A percentile compares a stretch with the other conserved stretches of the same genome.
Evolutionary conservation across 2,113 vertebrate genomes (phyloP).

Genomic region (Rousettus leschenaultii): DNA sequence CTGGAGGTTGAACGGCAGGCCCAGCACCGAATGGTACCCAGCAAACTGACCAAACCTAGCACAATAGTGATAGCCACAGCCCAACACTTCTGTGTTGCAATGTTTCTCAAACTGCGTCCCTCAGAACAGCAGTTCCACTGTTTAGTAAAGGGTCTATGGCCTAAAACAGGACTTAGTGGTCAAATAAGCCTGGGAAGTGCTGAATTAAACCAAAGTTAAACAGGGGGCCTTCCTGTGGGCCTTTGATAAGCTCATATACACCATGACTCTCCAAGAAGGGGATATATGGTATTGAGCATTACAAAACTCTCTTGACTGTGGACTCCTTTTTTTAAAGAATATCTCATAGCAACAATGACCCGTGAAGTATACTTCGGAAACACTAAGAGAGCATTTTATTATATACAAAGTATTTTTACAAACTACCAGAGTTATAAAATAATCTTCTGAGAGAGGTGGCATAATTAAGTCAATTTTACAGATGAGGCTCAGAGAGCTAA

Average conservation of each 20-base stretch:
- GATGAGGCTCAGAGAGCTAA: not conserved
- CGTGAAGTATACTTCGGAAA: conserved; percentile 23
- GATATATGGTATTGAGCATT: not conserved
- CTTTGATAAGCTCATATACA: not conserved
- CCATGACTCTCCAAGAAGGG: not conserved
- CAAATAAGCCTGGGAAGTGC: conserved; percentile 6
- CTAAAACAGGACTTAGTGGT: not conserved
- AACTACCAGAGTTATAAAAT: not conserved
- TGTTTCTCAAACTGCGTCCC: conserved; percentile 1
- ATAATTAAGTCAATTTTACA: not conserved
- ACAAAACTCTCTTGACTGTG: not conserved
- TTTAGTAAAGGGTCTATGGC: not conserved
- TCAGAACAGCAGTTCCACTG: not conserved
- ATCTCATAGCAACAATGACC: not conserved
- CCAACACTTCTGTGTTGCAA: not conserved
- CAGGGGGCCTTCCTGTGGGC: not conserved
- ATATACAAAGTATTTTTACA: not conserved
- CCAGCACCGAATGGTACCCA: conserved; percentile 82
- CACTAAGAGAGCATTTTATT: not conserved
- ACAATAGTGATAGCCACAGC: not conserved
- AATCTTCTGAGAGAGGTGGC: not conserved
- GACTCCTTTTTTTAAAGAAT: not conserved
- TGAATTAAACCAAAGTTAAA: not conserved
- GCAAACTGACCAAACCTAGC: not conserved
- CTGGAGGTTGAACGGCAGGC: conserved; percentile 88